Percentiles rank a stretch among this genome's conserved stretches.
Conservation (phyloP, 1,140 invertebrate genomes). For the Goniozus legneri region DNA sequence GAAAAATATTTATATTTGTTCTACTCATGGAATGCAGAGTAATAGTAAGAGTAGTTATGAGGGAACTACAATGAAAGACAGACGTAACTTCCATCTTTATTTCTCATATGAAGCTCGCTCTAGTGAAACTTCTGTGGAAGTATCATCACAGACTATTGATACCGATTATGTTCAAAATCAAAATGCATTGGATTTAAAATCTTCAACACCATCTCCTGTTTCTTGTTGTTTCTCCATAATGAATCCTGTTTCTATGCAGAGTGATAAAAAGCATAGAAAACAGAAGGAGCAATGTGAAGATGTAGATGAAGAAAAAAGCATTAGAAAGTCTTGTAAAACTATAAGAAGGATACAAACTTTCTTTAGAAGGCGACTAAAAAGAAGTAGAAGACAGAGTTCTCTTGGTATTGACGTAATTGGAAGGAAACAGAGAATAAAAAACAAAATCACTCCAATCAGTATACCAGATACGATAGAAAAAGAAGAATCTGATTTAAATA, state of each 20-base stretch:
- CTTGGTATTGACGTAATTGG: conserved; percentile 15
- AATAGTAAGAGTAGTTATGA: background rate
- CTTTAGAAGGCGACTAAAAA: conserved; percentile 34
- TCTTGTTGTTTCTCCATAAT: conserved; percentile 48
- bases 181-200: conserved; percentile 29
- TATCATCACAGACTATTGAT: conserved; percentile 26
- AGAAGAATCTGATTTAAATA: conserved; percentile 11
- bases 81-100: conserved; percentile 43
- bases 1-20: conserved; percentile 36
- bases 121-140: conserved; percentile 41
- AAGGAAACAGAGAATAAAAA: conserved; percentile 35
- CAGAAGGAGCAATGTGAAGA: conserved; percentile 17
- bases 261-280: conserved; percentile 9
- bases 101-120: conserved; percentile 40
- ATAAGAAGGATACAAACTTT: conserved; percentile 43
- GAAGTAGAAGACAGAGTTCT: conserved; percentile 30
- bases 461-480: conserved; percentile 21
- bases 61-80: conserved; percentile 15
- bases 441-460: conserved; percentile 29
- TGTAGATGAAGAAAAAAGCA: conserved; percentile 13
- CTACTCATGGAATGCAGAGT: conserved; percentile 26
- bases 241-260: conserved; percentile 14
- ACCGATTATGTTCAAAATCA: background rate
- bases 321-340: conserved; percentile 30
- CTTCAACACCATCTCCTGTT: conserved; percentile 45